Base-by-base conservation (phyloP, 1,140 invertebrate genomes). In the Drosophila pallidifrons region DNA sequence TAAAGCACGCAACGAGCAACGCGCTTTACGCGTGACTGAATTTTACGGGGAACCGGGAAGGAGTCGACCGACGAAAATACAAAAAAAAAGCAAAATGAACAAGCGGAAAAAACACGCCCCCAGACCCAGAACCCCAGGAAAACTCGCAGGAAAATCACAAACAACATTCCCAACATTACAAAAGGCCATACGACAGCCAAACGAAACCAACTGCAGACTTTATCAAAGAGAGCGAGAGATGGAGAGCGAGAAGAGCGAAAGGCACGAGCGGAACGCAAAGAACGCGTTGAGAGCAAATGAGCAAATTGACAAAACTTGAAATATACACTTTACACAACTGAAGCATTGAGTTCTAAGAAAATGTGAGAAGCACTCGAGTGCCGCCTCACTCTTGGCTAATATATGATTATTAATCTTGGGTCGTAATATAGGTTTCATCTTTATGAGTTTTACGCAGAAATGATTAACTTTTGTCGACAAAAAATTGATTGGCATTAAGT, bases 81-180 rank as follows among this genome's bases (percentile, higher is more conserved):
- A 32, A 52, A 16, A 41, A 51, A 35, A 46, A 60, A 51, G 20
- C 30, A 35, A 46, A 60, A 65, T 46, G 30, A 69, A 58, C 35
- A 47, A 20, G 35, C 63, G 41, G 16, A 63, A 72, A 64, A 58
- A 69, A 70, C 65, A 82, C 76, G 72, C 65, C 7, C 63, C 7
- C 63, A 59, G 16, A 49, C 35, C 35, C 35, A 32, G 57, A 69
- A 49, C 35, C 35, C 35, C 47, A 61, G 66, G 75, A 64, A 82
- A 82, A 79, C 66, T 57, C 46, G 54, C 43, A 61, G 54, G 63
- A 80, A 88, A 88, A 88, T 88, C 85, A 89, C 73, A 88, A 88
- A 83, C 83, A 88, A 82, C 80, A 88, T 88, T 89, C 85, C 77
- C 5, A 46, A 38, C 80, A 83, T 80, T 67, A 63, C 79, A 61